Conservation (phyloP, 2,797 vertebrate genomes). For the Cynodonichthys magdalenae region DNA sequence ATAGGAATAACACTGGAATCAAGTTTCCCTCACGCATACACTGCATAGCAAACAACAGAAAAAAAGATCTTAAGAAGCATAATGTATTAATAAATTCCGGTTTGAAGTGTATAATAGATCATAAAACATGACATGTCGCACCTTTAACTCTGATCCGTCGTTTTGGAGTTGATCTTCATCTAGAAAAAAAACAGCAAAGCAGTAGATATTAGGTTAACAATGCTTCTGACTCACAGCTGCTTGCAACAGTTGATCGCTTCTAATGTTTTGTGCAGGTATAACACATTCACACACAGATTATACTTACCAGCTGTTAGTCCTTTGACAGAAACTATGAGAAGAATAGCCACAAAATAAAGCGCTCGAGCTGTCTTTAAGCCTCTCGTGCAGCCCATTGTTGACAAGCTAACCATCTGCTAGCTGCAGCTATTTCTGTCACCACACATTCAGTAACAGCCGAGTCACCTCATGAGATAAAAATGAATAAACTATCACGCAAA, state of each 20-base stretch:
- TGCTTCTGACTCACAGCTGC: conserved; percentile 18
- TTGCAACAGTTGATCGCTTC: neutral
- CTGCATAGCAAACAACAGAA: neutral
- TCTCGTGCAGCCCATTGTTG: conserved; percentile 56
- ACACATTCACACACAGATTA: neutral
- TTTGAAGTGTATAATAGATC: neutral
- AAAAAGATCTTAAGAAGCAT: neutral
- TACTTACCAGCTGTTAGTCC: conserved; percentile 76
- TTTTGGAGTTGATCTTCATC: conserved; percentile 66
- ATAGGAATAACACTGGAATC: neutral
- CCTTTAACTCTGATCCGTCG: conserved; percentile 72
- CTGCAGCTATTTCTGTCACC: conserved; percentile 47
- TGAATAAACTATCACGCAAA: conserved; percentile 15
- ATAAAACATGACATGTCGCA: conserved; percentile 12
- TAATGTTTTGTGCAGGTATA: neutral
- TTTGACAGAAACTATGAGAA: conserved; percentile 59
- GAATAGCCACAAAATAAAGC: conserved; percentile 52
- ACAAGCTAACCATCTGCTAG: conserved; percentile 63
- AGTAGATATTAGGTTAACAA: neutral
- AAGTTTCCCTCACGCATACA: neutral
- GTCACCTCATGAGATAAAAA: conserved; percentile 16
- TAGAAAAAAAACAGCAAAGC: conserved; percentile 48
- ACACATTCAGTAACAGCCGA: conserved; percentile 54
- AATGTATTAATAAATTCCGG: too few relatives aligned
- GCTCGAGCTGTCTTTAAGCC: conserved; percentile 48